These are phyloP conservation scores for Trimorus sp. DNA, from an alignment of 2,888 invertebrate species.

Conservation along the genomic window DNA sequence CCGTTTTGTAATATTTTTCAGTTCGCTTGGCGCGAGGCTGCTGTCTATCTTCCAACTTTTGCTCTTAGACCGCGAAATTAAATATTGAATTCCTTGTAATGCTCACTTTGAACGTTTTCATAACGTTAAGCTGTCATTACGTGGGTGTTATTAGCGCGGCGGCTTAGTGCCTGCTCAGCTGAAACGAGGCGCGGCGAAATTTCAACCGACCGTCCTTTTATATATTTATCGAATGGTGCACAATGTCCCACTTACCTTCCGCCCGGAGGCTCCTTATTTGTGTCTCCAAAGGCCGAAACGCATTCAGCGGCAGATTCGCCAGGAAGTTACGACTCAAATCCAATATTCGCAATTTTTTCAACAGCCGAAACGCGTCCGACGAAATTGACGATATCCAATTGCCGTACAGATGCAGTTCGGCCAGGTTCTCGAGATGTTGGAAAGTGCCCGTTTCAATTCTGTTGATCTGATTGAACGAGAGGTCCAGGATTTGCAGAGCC, in stretches of 20 bases:
- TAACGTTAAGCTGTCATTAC: neutral
- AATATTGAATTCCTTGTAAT: neutral
- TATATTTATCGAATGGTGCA: conserved; percentile 22
- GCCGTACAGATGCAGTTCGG: conserved; percentile 90
- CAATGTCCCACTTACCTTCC: conserved; percentile 86
- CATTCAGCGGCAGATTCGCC: conserved; percentile 89
- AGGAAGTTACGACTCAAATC: conserved; percentile 93
- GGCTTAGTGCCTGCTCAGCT: too few species aligned
- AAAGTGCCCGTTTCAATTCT: conserved; percentile 90
- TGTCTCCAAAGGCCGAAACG: conserved; percentile 90
- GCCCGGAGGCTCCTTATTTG: conserved; percentile 89
- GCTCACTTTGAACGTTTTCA: neutral
- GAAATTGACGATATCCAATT: conserved; percentile 92
- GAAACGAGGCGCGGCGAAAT: too few species aligned
- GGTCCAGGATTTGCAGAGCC: conserved; percentile 89
- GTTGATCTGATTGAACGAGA: conserved; percentile 92
- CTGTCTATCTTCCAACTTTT: conserved; percentile 1
- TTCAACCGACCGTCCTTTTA: conserved; percentile 8
- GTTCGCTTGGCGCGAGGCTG: too few species aligned
- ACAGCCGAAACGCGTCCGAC: conserved; percentile 88
- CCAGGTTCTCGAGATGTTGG: conserved; percentile 88
- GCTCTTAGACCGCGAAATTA: conserved; percentile 1
- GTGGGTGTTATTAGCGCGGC: too few species aligned
- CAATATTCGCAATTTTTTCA: conserved; percentile 89
- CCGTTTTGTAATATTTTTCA: too few species aligned